Evolutionary conservation across 2,113 vertebrate species (phyloP).

Genomic region (Brachirus orientalis): DNA sequence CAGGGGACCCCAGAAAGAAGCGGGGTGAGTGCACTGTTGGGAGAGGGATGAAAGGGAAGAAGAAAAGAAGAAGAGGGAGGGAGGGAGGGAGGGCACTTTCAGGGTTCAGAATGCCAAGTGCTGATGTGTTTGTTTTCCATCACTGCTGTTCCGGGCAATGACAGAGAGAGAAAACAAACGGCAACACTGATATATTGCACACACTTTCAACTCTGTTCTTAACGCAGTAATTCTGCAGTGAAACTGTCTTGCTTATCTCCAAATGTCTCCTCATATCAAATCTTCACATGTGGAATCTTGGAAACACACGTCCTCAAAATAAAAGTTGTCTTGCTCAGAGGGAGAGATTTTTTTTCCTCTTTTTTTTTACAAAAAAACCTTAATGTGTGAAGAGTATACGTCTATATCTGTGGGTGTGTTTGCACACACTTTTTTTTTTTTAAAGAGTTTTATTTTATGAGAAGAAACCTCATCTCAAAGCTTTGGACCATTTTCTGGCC

Average conservation of each 20-base stretch:
- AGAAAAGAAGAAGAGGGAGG: constrained; percentile 50
- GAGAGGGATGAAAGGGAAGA: constrained; percentile 77
- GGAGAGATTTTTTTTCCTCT: too few species aligned
- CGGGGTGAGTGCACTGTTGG: constrained; percentile 75
- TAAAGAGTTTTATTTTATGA: too few species aligned
- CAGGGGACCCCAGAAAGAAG: constrained; percentile 81
- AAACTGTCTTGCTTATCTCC: constrained; percentile 64
- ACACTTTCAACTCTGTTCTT: constrained; percentile 71
- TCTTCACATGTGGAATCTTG: constrained; percentile 37
- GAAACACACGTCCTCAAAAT: neutral
- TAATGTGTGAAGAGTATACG: constrained; percentile 10
- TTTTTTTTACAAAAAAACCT: too few species aligned
- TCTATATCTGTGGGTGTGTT: constrained; percentile 27
- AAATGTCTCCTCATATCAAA: constrained; percentile 56
- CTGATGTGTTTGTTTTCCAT: constrained; percentile 85
- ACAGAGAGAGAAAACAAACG: constrained; percentile 81
- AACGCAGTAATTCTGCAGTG: constrained; percentile 66
- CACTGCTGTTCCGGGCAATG: constrained; percentile 80
- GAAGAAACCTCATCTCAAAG: too few species aligned
- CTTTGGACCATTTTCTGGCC: too few species aligned
- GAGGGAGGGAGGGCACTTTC: constrained; percentile 73
- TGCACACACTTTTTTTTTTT: too few species aligned
- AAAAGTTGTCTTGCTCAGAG: too few species aligned
- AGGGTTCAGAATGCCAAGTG: constrained; percentile 82
- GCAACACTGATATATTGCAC: constrained; percentile 79